Conservation (phyloP, 2,797 vertebrate species). For the Naso thynnoides region DNA sequence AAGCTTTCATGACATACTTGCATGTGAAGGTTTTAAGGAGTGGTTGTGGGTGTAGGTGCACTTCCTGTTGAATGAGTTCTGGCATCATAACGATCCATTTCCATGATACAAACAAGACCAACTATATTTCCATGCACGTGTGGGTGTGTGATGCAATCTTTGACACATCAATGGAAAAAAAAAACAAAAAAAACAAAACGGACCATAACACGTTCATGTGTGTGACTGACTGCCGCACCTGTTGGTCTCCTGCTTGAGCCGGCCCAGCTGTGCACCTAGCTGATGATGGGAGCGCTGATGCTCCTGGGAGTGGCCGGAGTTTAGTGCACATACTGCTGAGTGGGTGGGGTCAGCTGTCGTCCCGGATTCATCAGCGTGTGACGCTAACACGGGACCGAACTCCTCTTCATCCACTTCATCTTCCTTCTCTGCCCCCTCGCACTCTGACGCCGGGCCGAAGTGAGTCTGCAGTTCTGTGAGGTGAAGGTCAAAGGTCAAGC, state of each 20-base stretch:
- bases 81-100: neutral
- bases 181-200: too few species aligned
- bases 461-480: constrained; percentile 89
- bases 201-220: too few species aligned
- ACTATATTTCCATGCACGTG: too few species aligned
- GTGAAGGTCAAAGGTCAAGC: neutral
- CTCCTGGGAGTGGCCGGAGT: constrained; percentile 79
- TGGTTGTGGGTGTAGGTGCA: neutral
- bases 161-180: too few species aligned
- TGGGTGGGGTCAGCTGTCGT: constrained; percentile 47
- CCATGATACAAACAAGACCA: too few species aligned
- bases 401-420: constrained; percentile 87
- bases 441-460: constrained; percentile 90
- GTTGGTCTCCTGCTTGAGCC: constrained; percentile 89
- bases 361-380: constrained; percentile 68
- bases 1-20: neutral
- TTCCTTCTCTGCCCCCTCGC: constrained; percentile 89
- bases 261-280: constrained; percentile 85
- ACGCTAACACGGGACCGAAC: constrained; percentile 73
- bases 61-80: neutral
- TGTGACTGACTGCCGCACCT: constrained; percentile 78
- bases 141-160: too few species aligned
- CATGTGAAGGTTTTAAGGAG: neutral
- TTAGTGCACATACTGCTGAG: constrained; percentile 64
- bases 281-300: constrained; percentile 82